Percentiles rank a stretch among this genome's conserved stretches.
These are phyloP conservation scores for Cyprinus carpio DNA, from an alignment of 2,113 vertebrate species.

Conservation along the genomic window DNA sequence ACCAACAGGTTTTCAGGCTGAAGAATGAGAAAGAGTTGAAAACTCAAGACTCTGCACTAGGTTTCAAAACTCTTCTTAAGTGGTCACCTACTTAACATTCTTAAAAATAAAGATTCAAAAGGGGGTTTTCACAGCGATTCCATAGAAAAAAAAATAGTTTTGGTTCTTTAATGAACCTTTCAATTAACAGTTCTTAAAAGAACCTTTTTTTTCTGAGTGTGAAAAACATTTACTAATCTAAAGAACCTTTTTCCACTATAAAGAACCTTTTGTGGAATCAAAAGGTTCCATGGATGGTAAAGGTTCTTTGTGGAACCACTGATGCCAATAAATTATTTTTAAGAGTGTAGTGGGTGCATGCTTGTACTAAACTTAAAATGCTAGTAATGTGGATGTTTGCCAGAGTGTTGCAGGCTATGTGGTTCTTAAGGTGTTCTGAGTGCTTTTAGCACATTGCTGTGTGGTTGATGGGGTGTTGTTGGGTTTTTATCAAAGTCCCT, in stretches of 20 bases:
- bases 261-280: no score
- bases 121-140: no score
- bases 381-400: neutral
- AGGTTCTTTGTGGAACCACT: no score
- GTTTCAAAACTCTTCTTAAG: neutral
- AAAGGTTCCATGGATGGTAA: no score
- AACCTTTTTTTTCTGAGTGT: no score
- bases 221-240: no score
- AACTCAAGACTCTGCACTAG: neutral
- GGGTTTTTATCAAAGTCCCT: neutral
- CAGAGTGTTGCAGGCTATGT: neutral
- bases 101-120: no score
- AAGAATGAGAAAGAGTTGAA: conserved; percentile 28
- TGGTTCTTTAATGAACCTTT: no score
- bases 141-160: no score
- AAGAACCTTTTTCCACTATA: no score
- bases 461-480: neutral
- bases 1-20: conserved; percentile 98
- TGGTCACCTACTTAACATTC: neutral
- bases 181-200: no score
- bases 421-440: neutral
- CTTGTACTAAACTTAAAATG: neutral
- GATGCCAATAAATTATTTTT: no score
- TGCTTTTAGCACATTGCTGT: neutral
- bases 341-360: neutral